Evolutionary conservation across 2,113 vertebrate species (phyloP).

Genomic region (Sebastes schlegelii): DNA sequence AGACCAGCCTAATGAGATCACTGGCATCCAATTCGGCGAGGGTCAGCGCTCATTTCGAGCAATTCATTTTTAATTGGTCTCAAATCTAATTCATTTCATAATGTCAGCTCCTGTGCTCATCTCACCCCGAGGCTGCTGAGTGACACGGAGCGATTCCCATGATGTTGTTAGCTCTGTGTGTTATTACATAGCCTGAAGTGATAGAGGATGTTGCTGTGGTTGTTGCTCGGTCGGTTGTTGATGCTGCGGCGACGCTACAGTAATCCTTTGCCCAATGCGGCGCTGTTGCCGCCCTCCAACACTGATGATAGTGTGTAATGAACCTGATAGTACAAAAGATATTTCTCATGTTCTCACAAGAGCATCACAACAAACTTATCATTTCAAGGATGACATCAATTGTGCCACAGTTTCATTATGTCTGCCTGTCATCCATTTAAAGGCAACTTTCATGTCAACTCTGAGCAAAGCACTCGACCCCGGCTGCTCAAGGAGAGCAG

Average conservation of each 20-base stretch:
- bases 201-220: slow-evolving; percentile 54
- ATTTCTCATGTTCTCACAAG: slow-evolving; percentile 26
- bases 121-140: slow-evolving; percentile 55
- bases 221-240: slow-evolving; percentile 40
- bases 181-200: slow-evolving; percentile 57
- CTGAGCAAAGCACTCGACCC: slow-evolving; percentile 7
- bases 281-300: slow-evolving; percentile 17
- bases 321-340: slow-evolving; percentile 24
- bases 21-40: slow-evolving; percentile 78
- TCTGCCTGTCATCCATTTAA: slow-evolving; percentile 5
- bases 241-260: slow-evolving; percentile 25
- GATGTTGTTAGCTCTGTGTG: slow-evolving; percentile 59
- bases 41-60: slow-evolving; percentile 80
- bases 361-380: slow-evolving; percentile 22
- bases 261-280: slow-evolving; percentile 21
- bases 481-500: slow-evolving; percentile 28
- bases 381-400: slow-evolving; percentile 15
- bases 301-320: slow-evolving; percentile 35
- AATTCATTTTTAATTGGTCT: slow-evolving; percentile 86
- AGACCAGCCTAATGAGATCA: slow-evolving; percentile 80
- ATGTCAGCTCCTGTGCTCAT: slow-evolving; percentile 77
- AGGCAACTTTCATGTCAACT: slow-evolving; percentile 7
- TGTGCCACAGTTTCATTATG: slow-evolving; percentile 24
- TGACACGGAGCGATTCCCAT: slow-evolving; percentile 67
- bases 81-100: slow-evolving; percentile 83